Conservation (phyloP, 2,797 vertebrate genomes). For the Esox masquinongy region DNA sequence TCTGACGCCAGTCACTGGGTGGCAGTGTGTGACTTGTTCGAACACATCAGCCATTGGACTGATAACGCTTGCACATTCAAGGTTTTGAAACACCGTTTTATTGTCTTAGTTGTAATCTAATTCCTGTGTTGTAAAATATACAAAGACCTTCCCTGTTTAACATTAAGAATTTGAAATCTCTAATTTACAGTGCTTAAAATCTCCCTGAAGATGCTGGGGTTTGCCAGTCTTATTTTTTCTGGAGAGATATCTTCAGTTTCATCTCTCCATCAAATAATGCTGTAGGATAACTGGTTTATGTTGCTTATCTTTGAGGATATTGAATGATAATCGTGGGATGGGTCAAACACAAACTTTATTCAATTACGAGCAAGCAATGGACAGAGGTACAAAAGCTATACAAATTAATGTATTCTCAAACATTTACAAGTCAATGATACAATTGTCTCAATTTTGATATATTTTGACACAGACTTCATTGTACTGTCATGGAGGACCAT, state of each 20-base stretch:
- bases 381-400: background rate
- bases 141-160: background rate
- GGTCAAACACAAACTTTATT: background rate
- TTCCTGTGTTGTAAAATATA: background rate
- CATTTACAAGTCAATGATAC: background rate
- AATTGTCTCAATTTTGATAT: background rate
- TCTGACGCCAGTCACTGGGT: background rate
- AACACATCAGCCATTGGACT: background rate
- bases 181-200: background rate
- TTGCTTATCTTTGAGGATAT: background rate
- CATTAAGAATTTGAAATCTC: background rate
- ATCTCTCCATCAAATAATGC: background rate
- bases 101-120: background rate
- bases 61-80: background rate
- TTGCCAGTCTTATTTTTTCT: too few relatives aligned
- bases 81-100: background rate
- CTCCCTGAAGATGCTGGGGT: background rate
- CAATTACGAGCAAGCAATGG: background rate
- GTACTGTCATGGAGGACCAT: background rate
- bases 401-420: background rate
- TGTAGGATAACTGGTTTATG: background rate
- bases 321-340: background rate
- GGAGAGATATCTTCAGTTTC: background rate
- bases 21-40: background rate
- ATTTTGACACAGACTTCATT: background rate